Evolutionary conservation across 2,113 vertebrate genomes (phyloP).

Genomic region (Oncorhynchus mykiss): DNA sequence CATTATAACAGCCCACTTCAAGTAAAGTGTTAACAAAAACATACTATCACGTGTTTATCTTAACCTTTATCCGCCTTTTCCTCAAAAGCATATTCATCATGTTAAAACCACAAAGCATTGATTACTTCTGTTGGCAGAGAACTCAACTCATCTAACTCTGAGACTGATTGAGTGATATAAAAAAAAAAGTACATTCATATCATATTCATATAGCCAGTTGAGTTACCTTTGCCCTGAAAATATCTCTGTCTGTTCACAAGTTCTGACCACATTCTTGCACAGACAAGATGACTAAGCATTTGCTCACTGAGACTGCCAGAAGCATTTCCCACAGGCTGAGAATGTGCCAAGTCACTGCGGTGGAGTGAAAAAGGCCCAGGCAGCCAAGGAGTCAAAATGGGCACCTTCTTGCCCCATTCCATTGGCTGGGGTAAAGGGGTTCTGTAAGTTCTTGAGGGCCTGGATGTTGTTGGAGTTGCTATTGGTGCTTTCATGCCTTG

Average conservation of each 20-base stretch:
- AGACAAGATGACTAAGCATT: no score
- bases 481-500: constrained; percentile 39
- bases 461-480: constrained; percentile 23
- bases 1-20: neutral
- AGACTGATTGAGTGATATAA: neutral
- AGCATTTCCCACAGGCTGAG: no score
- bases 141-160: no score
- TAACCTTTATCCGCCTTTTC: neutral
- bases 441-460: constrained; percentile 47
- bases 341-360: no score
- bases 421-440: constrained; percentile 43
- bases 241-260: neutral
- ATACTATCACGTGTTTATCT: neutral
- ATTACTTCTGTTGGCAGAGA: no score
- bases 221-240: neutral
- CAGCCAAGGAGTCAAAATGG: constrained; percentile 38
- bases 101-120: no score
- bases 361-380: constrained; percentile 52
- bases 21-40: neutral
- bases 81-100: neutral
- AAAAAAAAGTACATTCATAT: neutral
- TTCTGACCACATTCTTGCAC: no score
- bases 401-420: constrained; percentile 22
- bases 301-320: no score
- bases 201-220: neutral